phyloP scores from a whole-genome alignment of 1,140 invertebrate species.

The Gerris buenoi region DNA sequence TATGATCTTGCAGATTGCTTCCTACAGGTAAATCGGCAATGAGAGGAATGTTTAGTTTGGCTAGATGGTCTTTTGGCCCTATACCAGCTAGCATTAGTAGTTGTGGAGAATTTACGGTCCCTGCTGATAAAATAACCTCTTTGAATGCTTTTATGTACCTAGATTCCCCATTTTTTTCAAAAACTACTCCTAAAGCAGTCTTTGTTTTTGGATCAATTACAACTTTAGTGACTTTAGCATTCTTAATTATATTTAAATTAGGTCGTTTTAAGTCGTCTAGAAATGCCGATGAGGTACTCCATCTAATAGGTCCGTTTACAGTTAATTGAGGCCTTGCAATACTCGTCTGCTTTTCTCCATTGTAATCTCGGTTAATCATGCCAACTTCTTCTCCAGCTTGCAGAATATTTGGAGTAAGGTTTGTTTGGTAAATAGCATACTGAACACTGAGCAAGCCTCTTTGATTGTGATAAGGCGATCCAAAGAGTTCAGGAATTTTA shows the following conservation, averaged over 20 bases:
- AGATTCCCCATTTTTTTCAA: constrained; percentile 4
- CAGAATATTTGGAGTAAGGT: constrained; percentile 43
- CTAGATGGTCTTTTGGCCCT: constrained; percentile 19
- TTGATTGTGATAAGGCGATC: background rate
- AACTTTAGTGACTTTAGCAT: constrained; percentile 40
- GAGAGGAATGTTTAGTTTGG: constrained; percentile 21
- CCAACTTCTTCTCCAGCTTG: constrained; percentile 49
- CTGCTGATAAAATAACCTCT: constrained; percentile 50
- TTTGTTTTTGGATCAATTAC: constrained; percentile 36
- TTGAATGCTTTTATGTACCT: constrained; percentile 32
- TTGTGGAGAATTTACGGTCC: constrained; percentile 50
- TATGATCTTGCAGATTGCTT: constrained; percentile 36
- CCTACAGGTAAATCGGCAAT: constrained; percentile 30
- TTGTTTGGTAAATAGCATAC: constrained; percentile 15
- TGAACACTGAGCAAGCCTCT: background rate
- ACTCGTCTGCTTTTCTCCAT: constrained; percentile 53
- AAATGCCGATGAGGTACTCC: constrained; percentile 48
- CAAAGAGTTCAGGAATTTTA: no score
- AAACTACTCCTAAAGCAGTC: constrained; percentile 16
- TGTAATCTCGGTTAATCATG: constrained; percentile 50
- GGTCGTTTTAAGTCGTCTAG: background rate
- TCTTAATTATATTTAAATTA: background rate
- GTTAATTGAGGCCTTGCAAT: constrained; percentile 46
- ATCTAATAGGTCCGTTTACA: constrained; percentile 37
- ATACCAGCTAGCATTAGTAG: constrained; percentile 57